phyloP scores from a whole-genome alignment of 2,113 vertebrate species.

The Delphinapterus leucas region DNA sequence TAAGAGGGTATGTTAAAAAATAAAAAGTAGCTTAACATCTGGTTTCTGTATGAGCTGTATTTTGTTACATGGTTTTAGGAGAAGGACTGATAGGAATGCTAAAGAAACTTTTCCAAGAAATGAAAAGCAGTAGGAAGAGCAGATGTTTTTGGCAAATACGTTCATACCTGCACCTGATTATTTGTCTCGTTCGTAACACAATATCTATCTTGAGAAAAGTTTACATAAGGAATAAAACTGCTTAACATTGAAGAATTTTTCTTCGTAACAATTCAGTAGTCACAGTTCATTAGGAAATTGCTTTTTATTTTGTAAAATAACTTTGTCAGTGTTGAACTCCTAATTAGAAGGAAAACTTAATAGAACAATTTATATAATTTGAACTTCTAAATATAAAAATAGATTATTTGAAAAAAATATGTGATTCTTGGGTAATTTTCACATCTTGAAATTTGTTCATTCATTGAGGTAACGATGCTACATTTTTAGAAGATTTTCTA shows the following conservation, averaged over 20 bases:
- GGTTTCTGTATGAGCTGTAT: background rate
- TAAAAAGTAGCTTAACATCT: constrained; percentile 49
- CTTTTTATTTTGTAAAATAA: constrained; percentile 56
- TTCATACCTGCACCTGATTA: background rate
- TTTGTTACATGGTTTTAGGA: constrained; percentile 59
- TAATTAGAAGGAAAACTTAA: constrained; percentile 32
- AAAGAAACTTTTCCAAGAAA: background rate
- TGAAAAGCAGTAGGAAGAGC: background rate
- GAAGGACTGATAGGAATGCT: constrained; percentile 10
- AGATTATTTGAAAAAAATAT: constrained; percentile 41
- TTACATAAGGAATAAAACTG: constrained; percentile 39
- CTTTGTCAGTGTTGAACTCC: background rate
- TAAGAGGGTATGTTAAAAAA: constrained; percentile 53
- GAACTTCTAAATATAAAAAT: constrained; percentile 32
- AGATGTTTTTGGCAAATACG: background rate
- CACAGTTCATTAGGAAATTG: constrained; percentile 40
- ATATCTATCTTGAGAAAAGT: constrained; percentile 7
- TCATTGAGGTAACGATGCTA: constrained; percentile 57
- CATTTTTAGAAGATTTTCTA: constrained; percentile 18
- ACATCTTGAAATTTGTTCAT: constrained; percentile 34
- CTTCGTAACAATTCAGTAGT: constrained; percentile 39
- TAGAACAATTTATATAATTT: background rate
- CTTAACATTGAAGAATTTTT: constrained; percentile 22
- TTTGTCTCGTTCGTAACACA: constrained; percentile 34
- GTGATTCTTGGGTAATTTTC: constrained; percentile 30